Conservation (phyloP, 2,113 vertebrate species). For the Neotoma lepida region DNA sequence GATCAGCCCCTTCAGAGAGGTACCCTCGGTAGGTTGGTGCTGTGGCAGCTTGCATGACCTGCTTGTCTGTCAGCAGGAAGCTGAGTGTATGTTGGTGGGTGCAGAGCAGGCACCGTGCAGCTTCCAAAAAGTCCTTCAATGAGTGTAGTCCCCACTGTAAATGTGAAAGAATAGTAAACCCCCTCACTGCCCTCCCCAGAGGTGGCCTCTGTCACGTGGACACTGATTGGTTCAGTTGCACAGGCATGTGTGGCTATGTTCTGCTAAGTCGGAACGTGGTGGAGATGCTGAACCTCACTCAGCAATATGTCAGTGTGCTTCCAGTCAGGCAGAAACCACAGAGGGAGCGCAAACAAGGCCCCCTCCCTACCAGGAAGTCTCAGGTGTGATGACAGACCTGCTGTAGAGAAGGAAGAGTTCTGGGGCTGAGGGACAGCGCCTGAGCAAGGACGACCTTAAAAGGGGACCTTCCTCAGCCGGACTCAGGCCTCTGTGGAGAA, state of each 20-base stretch:
- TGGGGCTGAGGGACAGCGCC: neutral
- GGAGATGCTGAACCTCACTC: neutral
- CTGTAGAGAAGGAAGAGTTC: neutral
- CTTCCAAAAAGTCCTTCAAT: neutral
- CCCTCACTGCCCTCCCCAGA: no score
- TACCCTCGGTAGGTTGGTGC: neutral
- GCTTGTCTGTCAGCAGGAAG: neutral
- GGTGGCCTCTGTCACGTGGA: neutral
- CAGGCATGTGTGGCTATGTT: accelerated
- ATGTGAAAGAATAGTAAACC: no score
- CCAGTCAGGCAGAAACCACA: neutral
- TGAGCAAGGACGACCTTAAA: neutral
- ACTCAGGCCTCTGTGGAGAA: neutral
- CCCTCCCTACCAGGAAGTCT: neutral
- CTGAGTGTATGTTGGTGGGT: neutral
- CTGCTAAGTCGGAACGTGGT: neutral
- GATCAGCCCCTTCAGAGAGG: neutral
- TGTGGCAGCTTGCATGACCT: accelerated
- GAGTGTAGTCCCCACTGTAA: no score
- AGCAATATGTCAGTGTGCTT: neutral
- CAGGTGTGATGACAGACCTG: neutral
- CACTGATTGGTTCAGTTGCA: neutral
- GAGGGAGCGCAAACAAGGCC: no score
- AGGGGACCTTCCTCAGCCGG: neutral
- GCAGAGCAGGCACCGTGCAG: no score